These are phyloP conservation scores for Sycobia sp. DNA, from an alignment of 1,140 invertebrate species.

Conservation along the genomic window DNA sequence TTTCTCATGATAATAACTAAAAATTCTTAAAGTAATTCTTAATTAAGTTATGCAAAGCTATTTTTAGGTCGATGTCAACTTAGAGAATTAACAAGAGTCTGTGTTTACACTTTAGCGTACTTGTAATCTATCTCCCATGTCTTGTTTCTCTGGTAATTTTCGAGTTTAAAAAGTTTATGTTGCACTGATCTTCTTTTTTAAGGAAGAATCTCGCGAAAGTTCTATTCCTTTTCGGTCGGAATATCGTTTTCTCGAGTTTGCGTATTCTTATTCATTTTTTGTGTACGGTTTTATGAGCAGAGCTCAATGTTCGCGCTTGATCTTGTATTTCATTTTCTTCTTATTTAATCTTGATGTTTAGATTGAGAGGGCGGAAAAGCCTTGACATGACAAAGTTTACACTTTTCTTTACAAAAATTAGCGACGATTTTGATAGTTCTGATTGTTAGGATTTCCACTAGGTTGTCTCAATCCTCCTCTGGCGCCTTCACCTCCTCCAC, in stretches of 20 bases:
- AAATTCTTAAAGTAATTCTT: conserved; percentile 17
- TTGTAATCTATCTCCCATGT: conserved; percentile 17
- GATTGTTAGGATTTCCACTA: conserved; percentile 50
- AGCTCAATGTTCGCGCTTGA: conserved; percentile 25
- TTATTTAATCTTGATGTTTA: conserved; percentile 26
- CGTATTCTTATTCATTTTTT: conserved; percentile 27
- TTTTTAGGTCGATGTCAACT: conserved; percentile 29
- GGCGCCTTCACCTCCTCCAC: conserved; percentile 56
- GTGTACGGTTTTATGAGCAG: conserved; percentile 29
- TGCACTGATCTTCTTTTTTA: conserved; percentile 33
- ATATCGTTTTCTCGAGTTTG: conserved; percentile 34
- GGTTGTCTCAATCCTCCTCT: conserved; percentile 55
- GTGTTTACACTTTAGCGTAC: conserved; percentile 15
- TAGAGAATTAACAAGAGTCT: conserved; percentile 32
- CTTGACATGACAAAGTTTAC: conserved; percentile 13
- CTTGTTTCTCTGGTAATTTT: conserved; percentile 31
- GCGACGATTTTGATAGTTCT: conserved; percentile 55
- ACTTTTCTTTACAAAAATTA: conserved; percentile 40
- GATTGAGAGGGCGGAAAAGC: conserved; percentile 17
- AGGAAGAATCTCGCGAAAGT: conserved; percentile 33
- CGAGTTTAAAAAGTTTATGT: conserved; percentile 32
- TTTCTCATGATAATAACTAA: conserved; percentile 7
- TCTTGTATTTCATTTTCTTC: conserved; percentile 16
- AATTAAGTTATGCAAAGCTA: conserved; percentile 34
- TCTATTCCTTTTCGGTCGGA: conserved; percentile 32